These are phyloP conservation scores for Rutilus rutilus DNA, from an alignment of 2,113 vertebrate genomes.

Conservation along the genomic window DNA sequence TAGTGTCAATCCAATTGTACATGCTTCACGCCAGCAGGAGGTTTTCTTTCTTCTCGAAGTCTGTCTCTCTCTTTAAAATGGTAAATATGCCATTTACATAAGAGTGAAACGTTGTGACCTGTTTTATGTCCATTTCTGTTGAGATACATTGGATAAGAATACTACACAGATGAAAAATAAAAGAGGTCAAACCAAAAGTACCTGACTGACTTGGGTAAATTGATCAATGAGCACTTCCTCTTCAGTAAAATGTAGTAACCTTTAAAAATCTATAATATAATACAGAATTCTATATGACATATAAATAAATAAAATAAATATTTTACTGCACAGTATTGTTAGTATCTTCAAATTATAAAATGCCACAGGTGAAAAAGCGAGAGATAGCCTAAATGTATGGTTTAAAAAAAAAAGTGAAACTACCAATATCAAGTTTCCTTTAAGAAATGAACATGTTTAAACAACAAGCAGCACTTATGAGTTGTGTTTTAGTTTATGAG, in stretches of 20 bases:
- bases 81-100: slow-evolving; percentile 53
- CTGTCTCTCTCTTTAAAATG: slow-evolving; percentile 54
- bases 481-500: background rate
- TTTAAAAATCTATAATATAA: background rate
- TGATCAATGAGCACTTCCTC: background rate
- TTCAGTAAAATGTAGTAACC: background rate
- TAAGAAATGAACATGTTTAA: background rate
- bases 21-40: slow-evolving; percentile 52
- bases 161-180: background rate
- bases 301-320: background rate
- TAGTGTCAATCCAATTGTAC: slow-evolving; percentile 47
- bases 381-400: background rate
- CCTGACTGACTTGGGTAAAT: background rate
- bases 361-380: background rate
- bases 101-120: slow-evolving; percentile 21
- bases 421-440: background rate
- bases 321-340: background rate
- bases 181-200: slow-evolving; percentile 2
- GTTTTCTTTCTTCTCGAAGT: slow-evolving; percentile 42
- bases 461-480: background rate
- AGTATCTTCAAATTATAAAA: background rate
- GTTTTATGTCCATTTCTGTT: background rate
- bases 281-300: background rate
- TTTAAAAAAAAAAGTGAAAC: rapidly evolving
- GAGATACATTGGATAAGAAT: background rate